Base-by-base conservation (phyloP, 2,797 vertebrate species). In the Peromyscus eremicus region DNA sequence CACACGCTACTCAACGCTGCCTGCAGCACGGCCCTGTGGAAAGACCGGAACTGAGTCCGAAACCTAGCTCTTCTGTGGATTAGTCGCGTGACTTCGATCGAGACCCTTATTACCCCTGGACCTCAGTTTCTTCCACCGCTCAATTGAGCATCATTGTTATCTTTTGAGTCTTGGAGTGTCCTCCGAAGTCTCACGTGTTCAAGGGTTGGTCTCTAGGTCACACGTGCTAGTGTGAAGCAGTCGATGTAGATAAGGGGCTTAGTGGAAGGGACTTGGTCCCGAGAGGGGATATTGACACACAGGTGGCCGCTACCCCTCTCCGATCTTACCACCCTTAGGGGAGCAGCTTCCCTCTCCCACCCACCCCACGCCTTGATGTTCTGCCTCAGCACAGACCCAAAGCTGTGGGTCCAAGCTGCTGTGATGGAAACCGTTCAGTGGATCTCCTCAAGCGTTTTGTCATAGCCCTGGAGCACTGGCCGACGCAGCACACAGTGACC, bases 1-100 rank as follows among this genome's bases (percentile, higher is more conserved):
- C 0, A 1, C 5, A 23, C 0, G n/a, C 10, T 32, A 0, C 46
- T n/a, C 16, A 8, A 1, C 0, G 2, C 70, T 32, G 68, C 37
- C 62, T 2, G 17, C 0, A 46, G 17, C 8, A 6, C 14, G 12
- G 57, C 1, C 0, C 52, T 8, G 2, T 2, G 32, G 71, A 23
- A 19, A 4, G 55, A 29, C 4, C 12, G 14, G 68, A 37, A 40
- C 49, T 16, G 23, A 68, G 46, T 32, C 40, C 29, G 52, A 91
- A 71, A 9, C 49, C 34, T 25, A 13, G 37, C 49, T 89, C 52
- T 40, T 25, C 17, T 25, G 0, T 77, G 52, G 40, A 5, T 73
- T 13, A 27, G 37, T 7, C 34, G 13, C 3, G 5, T 2, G 27
- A 43, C 52, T 32, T 37, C 46, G 10, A 57, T 32, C 4, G 12